Evolutionary conservation across 2,113 vertebrate genomes (phyloP).

Genomic region (Oreochromis spilurus): DNA sequence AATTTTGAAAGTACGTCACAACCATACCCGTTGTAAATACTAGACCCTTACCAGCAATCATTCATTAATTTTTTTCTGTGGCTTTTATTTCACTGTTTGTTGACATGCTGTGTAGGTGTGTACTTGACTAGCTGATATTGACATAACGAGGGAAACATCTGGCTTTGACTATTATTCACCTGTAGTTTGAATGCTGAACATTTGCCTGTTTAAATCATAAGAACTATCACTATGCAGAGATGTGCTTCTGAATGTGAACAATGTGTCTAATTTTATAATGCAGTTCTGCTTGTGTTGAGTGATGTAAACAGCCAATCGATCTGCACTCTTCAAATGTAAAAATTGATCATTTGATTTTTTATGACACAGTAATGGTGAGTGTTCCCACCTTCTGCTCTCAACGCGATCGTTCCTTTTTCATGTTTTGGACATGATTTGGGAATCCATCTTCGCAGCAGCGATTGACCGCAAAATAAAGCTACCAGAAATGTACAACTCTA

Average conservation of each 20-base stretch:
- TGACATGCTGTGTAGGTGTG: not conserved
- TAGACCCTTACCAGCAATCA: not conserved
- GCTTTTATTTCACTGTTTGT: not conserved
- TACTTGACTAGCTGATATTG: not conserved
- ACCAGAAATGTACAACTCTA: not conserved
- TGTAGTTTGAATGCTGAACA: not conserved
- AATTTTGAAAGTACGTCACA: too few relatives aligned
- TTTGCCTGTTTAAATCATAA: not conserved
- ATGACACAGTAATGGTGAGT: not conserved
- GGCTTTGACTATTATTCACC: not conserved
- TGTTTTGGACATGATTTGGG: not conserved
- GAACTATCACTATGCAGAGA: not conserved
- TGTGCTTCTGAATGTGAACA: not conserved
- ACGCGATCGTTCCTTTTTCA: fast-evolving
- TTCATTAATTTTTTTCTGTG: not conserved
- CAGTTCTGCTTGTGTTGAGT: not conserved
- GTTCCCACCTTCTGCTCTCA: not conserved
- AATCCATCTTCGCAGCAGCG: not conserved
- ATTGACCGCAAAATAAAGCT: not conserved
- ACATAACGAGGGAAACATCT: not conserved
- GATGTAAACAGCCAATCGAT: not conserved
- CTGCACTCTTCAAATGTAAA: not conserved
- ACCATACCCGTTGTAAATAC: too few relatives aligned
- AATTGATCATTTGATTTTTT: not conserved
- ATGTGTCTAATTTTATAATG: not conserved